phyloP scores from a whole-genome alignment of 2,113 vertebrate genomes.

The Oceanites oceanicus region DNA sequence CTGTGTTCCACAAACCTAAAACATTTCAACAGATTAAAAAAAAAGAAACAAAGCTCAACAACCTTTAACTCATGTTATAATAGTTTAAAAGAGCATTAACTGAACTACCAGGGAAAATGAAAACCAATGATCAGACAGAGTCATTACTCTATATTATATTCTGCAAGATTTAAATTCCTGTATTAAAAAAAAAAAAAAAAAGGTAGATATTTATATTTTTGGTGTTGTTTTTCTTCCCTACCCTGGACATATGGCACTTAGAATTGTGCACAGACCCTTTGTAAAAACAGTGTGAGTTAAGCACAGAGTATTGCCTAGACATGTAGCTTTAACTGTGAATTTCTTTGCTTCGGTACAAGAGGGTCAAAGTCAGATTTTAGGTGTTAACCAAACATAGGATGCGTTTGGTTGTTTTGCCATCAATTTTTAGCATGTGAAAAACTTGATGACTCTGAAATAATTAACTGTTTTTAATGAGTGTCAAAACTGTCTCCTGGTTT shows the following conservation, averaged over 20 bases:
- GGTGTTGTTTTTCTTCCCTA: constrained; percentile 29
- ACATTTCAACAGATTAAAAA: background rate
- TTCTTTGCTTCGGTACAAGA: constrained; percentile 37
- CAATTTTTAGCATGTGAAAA: constrained; percentile 34
- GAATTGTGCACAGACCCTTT: constrained; percentile 44
- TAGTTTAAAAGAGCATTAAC: constrained; percentile 8
- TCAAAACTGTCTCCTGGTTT: background rate
- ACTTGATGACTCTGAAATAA: constrained; percentile 26
- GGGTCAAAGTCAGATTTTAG: constrained; percentile 46
- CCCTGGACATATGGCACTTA: constrained; percentile 59
- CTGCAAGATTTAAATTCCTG: background rate
- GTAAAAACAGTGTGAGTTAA: constrained; percentile 57
- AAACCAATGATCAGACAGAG: background rate
- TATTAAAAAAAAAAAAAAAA: background rate
- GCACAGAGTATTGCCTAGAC: constrained; percentile 27
- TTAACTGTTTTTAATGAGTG: background rate
- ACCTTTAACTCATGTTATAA: background rate
- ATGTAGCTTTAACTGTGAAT: constrained; percentile 55
- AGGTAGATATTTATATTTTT: constrained; percentile 1
- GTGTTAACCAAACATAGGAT: constrained; percentile 55
- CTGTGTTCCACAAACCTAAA: background rate
- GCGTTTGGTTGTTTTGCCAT: constrained; percentile 10
- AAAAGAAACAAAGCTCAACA: background rate
- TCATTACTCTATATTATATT: background rate
- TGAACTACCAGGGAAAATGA: background rate